Base-by-base conservation (phyloP, 2,888 invertebrate species). In the Chrysolina haemoptera region DNA sequence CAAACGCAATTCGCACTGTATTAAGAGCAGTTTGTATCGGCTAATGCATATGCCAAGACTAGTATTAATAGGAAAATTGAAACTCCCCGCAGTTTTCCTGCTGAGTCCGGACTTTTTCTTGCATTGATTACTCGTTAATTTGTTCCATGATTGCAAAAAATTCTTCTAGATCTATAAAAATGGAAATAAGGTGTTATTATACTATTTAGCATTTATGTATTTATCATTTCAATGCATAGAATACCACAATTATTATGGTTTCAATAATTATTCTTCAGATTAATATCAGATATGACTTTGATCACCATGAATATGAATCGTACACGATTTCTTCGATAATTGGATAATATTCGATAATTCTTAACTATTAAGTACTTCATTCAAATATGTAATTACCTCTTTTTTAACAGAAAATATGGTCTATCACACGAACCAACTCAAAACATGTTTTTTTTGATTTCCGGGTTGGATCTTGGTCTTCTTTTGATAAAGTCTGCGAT, bases 1-100 rank as follows among this genome's bases (percentile, higher is more conserved):
- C 70, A 71, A 76, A 74, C 55, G 72, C 73, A 73, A 62, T 76
- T 77, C 70, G 74, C 73, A 74, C 71, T 72, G 64, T 66, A 74
- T 69, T 67, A 75, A 66, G 66, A 74, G 50, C 71, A 40, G 46
- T 73, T 65, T 76, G 70, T 72, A 70, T 27, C 50, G 46, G 64
- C 68, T 62, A 68, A 64, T 53, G 46, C 66, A 53, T 71, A 65
- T 73, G 55, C 69, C 62, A 72, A 62, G 41, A 41, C 62, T 69
- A 62, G 62, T 62, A 75, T 70, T 73, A 77, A 75, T 77, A 75
- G 68, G 55, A 73, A 75, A 75, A 75, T 73, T 73, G 53, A 62
- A 71, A 74, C 53, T 74, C 35, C 53, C 20, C 22, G 59, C 65
- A 67, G 70, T 77, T 77, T 77, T 70, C 67, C 67, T 65, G 55